phyloP scores from a whole-genome alignment of 2,113 vertebrate genomes.

The Thymallus thymallus region DNA sequence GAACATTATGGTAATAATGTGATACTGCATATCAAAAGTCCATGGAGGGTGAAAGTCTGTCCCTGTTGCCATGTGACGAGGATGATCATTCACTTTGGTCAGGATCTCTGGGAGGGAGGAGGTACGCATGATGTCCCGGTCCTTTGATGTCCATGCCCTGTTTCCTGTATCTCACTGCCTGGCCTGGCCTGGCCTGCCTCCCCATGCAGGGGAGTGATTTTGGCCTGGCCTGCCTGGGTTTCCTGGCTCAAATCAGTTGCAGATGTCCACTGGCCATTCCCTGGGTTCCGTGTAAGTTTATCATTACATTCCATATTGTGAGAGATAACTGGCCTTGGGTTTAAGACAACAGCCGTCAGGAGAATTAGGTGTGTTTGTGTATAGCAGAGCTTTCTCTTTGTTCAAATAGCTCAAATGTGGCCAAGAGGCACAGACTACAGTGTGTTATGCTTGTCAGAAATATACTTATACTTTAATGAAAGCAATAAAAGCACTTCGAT shows the following conservation, averaged over 20 bases:
- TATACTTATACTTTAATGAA: background rate
- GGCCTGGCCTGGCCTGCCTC: background rate
- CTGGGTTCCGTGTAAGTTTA: background rate
- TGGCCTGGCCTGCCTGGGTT: background rate
- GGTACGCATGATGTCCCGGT: no score
- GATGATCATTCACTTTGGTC: background rate
- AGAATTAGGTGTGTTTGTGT: background rate
- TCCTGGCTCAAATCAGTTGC: background rate
- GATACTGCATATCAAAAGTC: background rate
- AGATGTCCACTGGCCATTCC: no score
- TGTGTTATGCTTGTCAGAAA: background rate
- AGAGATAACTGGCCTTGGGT: no score
- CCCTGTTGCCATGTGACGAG: background rate
- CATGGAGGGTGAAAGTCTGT: background rate
- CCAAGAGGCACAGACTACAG: background rate
- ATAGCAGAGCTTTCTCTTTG: no score
- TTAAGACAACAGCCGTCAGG: no score
- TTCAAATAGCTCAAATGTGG: background rate
- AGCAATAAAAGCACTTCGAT: background rate
- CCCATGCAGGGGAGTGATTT: background rate
- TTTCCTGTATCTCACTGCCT: background rate
- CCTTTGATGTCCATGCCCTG: no score
- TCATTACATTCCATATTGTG: background rate
- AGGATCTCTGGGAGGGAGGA: background rate
- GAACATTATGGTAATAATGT: background rate